Evolutionary conservation across 2,113 vertebrate genomes (phyloP).

Genomic region (Syrmaticus mikado): DNA sequence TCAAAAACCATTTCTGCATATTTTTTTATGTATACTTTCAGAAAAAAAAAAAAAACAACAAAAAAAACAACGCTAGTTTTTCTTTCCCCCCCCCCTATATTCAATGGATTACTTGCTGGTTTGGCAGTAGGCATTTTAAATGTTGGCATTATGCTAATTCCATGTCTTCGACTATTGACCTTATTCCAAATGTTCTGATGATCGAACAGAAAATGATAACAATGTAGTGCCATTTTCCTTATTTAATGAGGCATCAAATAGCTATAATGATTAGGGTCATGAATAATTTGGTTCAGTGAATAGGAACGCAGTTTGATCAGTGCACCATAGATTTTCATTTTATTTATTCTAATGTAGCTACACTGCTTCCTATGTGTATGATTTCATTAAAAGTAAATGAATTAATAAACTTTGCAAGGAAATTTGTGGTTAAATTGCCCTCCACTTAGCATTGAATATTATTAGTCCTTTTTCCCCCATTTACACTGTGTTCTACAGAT

Average conservation of each 20-base stretch:
- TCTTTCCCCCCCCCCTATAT: not conserved
- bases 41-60: not conserved
- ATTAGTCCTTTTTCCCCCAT: rapidly evolving
- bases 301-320: not conserved
- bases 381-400: not conserved
- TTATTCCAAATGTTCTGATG: not conserved
- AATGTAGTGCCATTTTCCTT: not conserved
- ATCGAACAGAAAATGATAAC: not conserved
- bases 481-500: not conserved
- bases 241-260: slow-evolving; percentile 7
- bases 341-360: not conserved
- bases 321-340: not conserved
- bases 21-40: not conserved
- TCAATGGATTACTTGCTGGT: not conserved
- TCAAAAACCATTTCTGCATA: not conserved
- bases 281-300: not conserved
- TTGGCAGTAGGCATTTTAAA: not conserved
- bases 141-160: not conserved
- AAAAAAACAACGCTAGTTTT: not conserved
- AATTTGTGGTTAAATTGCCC: not conserved
- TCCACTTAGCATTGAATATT: not conserved
- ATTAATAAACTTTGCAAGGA: not conserved
- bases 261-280: not conserved
- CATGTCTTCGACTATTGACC: not conserved
- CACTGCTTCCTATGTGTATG: not conserved